Percentiles rank a stretch among this genome's conserved stretches.
These are phyloP conservation scores for Noctilio leporinus DNA, from an alignment of 2,113 vertebrate species.

Conservation along the genomic window DNA sequence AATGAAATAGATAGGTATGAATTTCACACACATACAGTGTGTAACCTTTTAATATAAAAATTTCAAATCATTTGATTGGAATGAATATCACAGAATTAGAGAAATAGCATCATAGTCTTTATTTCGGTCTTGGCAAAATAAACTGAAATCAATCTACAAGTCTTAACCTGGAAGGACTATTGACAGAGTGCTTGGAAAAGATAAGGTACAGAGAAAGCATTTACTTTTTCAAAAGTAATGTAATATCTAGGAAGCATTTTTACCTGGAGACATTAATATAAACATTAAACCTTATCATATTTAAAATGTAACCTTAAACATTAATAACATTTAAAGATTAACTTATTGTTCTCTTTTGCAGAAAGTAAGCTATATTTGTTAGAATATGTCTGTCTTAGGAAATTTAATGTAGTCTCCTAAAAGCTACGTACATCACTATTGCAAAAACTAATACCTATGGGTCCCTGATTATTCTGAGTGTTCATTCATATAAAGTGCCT, in stretches of 20 bases:
- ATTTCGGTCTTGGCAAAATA: background rate
- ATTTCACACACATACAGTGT: background rate
- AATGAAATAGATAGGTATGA: background rate
- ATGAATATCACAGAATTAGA: background rate
- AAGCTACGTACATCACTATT: background rate
- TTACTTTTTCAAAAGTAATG: background rate
- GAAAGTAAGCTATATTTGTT: background rate
- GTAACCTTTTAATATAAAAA: background rate
- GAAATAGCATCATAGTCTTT: background rate
- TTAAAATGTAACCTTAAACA: background rate
- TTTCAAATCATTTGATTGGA: background rate
- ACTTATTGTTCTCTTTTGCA: background rate
- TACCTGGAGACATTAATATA: background rate
- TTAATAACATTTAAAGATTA: background rate
- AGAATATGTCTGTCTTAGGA: background rate
- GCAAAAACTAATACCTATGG: background rate
- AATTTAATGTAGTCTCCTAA: background rate
- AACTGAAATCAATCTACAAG: background rate
- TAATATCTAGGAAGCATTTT: background rate
- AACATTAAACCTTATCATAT: background rate
- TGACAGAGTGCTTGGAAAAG: background rate
- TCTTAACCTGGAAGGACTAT: background rate
- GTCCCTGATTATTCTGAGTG: background rate
- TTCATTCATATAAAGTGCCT: background rate
- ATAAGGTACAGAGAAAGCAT: background rate